These are phyloP conservation scores for Micromys minutus DNA, from an alignment of 2,113 vertebrate genomes.

Conservation along the genomic window DNA sequence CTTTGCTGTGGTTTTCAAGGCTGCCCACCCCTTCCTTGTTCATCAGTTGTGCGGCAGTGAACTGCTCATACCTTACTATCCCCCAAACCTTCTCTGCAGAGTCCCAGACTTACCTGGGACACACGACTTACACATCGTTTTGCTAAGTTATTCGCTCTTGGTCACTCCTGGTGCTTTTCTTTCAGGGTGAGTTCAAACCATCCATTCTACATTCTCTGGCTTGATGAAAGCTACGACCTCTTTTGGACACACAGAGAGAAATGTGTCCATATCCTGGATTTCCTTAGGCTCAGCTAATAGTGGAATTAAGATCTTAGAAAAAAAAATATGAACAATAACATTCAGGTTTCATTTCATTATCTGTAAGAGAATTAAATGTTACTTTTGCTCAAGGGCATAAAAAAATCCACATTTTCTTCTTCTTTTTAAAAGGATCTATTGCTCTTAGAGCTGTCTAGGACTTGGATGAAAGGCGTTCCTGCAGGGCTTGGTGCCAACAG, in stretches of 20 bases:
- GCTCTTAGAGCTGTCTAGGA: slow-evolving; percentile 51
- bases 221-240: not conserved
- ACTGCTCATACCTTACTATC: not conserved
- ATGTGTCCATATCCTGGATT: not conserved
- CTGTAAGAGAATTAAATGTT: slow-evolving; percentile 4
- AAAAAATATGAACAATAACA: not conserved
- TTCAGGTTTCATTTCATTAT: not conserved
- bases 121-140: not conserved
- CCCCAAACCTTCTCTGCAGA: not conserved
- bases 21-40: not conserved
- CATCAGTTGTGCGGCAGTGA: not conserved
- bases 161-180: not conserved
- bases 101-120: not conserved
- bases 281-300: slow-evolving; percentile 33
- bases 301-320: slow-evolving; percentile 31
- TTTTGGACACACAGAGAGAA: slow-evolving; percentile 16
- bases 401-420: not conserved
- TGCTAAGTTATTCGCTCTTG: not conserved
- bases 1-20: not conserved
- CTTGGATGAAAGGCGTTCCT: slow-evolving; percentile 43
- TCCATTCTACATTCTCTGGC: not conserved
- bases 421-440: not conserved
- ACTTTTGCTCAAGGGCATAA: slow-evolving; percentile 29
- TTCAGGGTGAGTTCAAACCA: not conserved
- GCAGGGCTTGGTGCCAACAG: slow-evolving; percentile 45